A percentile compares a stretch with the other conserved stretches of the same genome.
Conservation (phyloP, 2,113 vertebrate genomes). For the Thymallus thymallus region DNA sequence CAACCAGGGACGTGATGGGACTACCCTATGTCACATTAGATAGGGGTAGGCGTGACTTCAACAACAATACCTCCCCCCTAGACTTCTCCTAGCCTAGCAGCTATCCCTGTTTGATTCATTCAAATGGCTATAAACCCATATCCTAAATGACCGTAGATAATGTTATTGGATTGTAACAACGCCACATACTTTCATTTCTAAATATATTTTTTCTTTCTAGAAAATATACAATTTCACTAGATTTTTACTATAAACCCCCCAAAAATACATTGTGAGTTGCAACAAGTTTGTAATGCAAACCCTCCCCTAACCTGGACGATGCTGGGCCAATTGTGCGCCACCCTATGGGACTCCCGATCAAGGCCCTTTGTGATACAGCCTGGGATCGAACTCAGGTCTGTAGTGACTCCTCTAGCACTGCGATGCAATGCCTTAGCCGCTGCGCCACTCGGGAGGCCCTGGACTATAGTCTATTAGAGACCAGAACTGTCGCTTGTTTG, state of each 20-base stretch:
- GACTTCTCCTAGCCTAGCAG: conserved; percentile 1
- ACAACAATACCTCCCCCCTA: conserved; percentile 3
- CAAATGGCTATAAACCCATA: not conserved
- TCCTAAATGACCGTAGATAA: not conserved
- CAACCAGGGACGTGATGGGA: conserved; percentile 8
- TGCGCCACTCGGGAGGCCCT: too few species aligned
- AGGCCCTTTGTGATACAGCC: too few species aligned
- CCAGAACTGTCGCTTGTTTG: conserved; percentile 7
- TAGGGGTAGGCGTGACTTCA: conserved; percentile 9
- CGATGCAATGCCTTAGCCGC: too few species aligned
- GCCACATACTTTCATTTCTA: not conserved
- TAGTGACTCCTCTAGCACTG: too few species aligned
- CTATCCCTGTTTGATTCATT: conserved; percentile 8
- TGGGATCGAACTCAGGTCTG: too few species aligned
- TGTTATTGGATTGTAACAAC: not conserved
- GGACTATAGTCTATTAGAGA: not conserved
- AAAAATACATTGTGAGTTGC: not conserved
- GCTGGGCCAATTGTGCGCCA: too few species aligned
- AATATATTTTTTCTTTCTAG: not conserved
- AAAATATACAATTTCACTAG: not conserved
- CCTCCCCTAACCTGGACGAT: too few species aligned
- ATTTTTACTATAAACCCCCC: not conserved
- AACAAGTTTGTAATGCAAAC: conserved; percentile 2
- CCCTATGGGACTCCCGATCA: too few species aligned
- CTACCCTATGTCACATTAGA: conserved; percentile 21